A percentile compares a stretch with the other conserved stretches of the same genome.
These are phyloP conservation scores for Crypturellus tataupa DNA, from an alignment of 2,797 vertebrate genomes.

Conservation along the genomic window DNA sequence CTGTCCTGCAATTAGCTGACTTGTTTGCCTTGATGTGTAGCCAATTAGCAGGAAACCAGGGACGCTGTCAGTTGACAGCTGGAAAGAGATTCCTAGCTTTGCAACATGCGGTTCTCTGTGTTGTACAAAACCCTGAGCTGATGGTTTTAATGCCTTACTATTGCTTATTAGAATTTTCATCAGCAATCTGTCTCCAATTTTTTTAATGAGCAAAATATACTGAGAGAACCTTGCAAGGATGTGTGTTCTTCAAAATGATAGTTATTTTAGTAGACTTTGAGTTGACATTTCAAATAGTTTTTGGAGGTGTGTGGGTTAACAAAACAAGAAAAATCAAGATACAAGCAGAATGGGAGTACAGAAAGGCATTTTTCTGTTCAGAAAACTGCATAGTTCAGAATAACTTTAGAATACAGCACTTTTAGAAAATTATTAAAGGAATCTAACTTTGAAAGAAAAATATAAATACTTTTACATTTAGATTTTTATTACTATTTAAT, in stretches of 20 bases:
- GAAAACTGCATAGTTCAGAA: background rate
- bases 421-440: background rate
- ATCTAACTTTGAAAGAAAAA: background rate
- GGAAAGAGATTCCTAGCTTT: conserved; percentile 56
- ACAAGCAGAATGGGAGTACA: background rate
- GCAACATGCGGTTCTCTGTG: conserved; percentile 25
- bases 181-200: conserved; percentile 21
- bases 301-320: background rate
- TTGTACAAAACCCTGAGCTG: conserved; percentile 63
- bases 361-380: background rate
- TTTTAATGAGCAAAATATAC: conserved; percentile 22
- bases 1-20: conserved; percentile 69
- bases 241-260: background rate
- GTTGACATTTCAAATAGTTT: background rate
- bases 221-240: background rate
- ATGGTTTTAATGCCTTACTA: conserved; percentile 37
- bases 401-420: background rate
- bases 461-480: background rate
- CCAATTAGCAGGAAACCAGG: conserved; percentile 64
- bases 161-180: conserved; percentile 50
- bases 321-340: background rate
- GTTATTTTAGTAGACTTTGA: background rate
- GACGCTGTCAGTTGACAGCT: conserved; percentile 65
- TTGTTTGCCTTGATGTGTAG: conserved; percentile 51
- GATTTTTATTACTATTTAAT: background rate